These are phyloP conservation scores for Eulemur mongoz DNA, from an alignment of 2,797 vertebrate species.

Conservation along the genomic window DNA sequence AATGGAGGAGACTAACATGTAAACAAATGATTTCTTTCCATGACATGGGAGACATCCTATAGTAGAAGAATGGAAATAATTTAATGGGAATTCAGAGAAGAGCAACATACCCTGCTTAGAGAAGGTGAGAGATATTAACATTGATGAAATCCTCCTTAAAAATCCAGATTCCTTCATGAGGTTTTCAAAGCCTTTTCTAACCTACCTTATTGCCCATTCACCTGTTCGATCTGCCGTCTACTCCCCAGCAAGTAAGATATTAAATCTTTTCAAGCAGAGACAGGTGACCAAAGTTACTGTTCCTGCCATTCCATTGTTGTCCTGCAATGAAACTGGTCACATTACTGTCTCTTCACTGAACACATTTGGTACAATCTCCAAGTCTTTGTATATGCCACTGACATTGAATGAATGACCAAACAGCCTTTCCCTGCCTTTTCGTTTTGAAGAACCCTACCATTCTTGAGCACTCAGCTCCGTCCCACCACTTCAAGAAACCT, in stretches of 20 bases:
- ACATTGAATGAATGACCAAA: background rate
- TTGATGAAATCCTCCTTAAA: background rate
- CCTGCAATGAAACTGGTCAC: background rate
- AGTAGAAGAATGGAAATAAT: background rate
- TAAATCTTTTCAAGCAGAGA: background rate
- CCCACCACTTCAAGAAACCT: background rate
- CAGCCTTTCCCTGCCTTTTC: background rate
- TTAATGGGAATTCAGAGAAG: background rate
- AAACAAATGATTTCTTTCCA: background rate
- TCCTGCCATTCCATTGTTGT: background rate
- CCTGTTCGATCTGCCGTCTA: background rate
- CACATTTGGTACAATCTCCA: background rate
- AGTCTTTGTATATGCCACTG: background rate
- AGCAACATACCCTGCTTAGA: background rate
- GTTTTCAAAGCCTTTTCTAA: background rate
- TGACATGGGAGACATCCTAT: background rate
- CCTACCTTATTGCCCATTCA: background rate
- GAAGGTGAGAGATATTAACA: background rate
- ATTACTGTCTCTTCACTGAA: background rate
- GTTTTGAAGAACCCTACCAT: background rate
- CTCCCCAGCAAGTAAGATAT: background rate
- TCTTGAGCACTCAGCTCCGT: background rate
- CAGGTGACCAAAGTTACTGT: background rate
- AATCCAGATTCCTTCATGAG: background rate
- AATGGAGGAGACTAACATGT: background rate